Conservation (phyloP, 2,888 invertebrate genomes). For the Parthenolecanium corni region DNA sequence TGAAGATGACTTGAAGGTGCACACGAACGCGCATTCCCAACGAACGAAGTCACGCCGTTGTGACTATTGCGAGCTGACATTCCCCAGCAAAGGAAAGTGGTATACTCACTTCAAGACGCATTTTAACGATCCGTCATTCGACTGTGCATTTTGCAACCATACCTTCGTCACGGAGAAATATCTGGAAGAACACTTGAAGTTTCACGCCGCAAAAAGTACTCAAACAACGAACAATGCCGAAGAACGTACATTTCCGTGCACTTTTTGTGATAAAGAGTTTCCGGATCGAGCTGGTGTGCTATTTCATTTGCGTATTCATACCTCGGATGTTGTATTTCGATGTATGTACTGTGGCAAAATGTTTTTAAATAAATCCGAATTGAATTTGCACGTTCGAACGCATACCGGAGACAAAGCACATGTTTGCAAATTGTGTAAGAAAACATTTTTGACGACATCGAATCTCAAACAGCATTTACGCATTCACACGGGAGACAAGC, state of each 20-base stretch:
- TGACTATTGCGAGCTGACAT: conserved; percentile 8
- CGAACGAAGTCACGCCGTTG: not conserved
- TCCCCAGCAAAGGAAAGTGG: conserved; percentile 8
- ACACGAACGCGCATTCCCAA: conserved; percentile 1
- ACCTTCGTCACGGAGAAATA: conserved; percentile 7
- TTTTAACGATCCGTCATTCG: conserved; percentile 7
- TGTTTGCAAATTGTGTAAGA: conserved; percentile 1
- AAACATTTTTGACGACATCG: conserved; percentile 9
- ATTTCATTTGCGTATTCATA: conserved; percentile 9
- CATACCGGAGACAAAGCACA: conserved; percentile 30
- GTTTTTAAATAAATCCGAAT: conserved; percentile 33
- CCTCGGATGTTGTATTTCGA: conserved; percentile 1
- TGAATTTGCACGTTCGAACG: conserved; percentile 32
- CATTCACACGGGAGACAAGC: conserved; percentile 8
- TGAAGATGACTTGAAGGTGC: not conserved
- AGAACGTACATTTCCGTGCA: conserved; percentile 5
- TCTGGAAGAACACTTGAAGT: conserved; percentile 7
- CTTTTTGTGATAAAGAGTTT: conserved; percentile 2
- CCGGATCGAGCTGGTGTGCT: not conserved
- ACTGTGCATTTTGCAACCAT: conserved; percentile 2
- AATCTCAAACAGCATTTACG: conserved; percentile 12
- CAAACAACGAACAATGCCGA: not conserved
- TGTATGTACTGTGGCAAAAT: conserved; percentile 30
- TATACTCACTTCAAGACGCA: conserved; percentile 11
- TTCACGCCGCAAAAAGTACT: not conserved